Evolutionary conservation across 1,140 invertebrate species (phyloP), one percentile per base, ranked within the genome.

Genomic region (Micrasema minimum): DNA sequence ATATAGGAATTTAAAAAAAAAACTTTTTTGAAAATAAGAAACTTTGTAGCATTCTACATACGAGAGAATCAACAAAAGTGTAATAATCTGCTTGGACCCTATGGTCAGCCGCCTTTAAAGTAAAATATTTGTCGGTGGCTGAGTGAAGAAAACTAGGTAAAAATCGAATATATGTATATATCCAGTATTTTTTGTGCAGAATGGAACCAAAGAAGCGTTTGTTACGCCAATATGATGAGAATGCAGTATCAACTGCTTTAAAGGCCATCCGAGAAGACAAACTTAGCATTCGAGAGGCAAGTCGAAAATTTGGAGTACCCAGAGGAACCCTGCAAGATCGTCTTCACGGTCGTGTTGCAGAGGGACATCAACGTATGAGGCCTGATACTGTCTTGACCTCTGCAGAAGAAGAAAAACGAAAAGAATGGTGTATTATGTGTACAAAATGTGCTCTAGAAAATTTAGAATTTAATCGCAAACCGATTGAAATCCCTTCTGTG

Each of bases 191-290:
- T 45, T 45, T 45, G 11, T 45, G 41, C 41, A 45, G 41, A 45
- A 51, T 51, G 50, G 50, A 51, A 26, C 50, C 20, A 51, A 51
- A 51, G 50, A 20, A 51, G 50, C 50, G 50, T 51, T 51, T 51
- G 18, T 51, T 51, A 51, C 23, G 50, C 18, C 50, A 51, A 51
- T 51, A 51, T 51, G 50, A 51, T 18, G 50, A 51, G 23, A 45
- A 45, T 45, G 41, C 41, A 45, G 41, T 45, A 45, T 45, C 14
- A 45, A 26, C 50, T 51, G 50, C 50, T 51, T 26, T 51, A 51
- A 51, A 20, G 23, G 50, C 50, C 50, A 51, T 51, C 50, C 16
- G 23, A 51, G 50, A 51, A 51, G 23, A 51, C 23, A 20, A 20
- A 22, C 50, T 51, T 51, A 14, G 50, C 16, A 51, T 51, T 51